Evolutionary conservation across 1,140 invertebrate species (phyloP).

Genomic region (Leptinotarsa defecta): DNA sequence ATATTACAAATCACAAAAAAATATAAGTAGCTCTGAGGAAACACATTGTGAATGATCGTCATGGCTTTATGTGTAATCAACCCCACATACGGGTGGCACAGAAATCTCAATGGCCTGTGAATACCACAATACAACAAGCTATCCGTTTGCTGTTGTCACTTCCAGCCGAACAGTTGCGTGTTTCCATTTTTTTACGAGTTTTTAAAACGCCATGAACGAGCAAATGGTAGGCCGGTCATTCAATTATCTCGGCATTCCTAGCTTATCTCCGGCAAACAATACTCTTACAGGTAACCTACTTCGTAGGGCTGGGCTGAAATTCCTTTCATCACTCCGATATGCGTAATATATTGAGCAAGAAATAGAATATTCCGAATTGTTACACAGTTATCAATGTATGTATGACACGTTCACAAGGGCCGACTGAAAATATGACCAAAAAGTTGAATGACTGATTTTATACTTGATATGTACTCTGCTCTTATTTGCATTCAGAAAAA

Average conservation of each 20-base stretch:
- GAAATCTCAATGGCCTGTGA: too few species aligned
- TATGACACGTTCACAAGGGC: neutral
- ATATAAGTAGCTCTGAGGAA: too few species aligned
- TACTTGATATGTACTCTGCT: too few species aligned
- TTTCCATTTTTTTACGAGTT: neutral
- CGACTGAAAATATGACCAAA: too few species aligned
- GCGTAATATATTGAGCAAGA: constrained; percentile 8
- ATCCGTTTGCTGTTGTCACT: too few species aligned
- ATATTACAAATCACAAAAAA: too few species aligned
- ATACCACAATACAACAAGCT: too few species aligned
- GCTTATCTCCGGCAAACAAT: constrained; percentile 8
- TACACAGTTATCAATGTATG: neutral
- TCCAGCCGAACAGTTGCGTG: neutral
- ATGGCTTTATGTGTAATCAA: too few species aligned
- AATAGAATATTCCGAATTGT: neutral
- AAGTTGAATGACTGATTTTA: too few species aligned
- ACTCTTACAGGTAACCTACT: neutral
- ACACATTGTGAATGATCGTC: too few species aligned
- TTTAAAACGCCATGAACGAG: neutral
- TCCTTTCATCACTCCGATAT: constrained; percentile 1
- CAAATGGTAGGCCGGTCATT: neutral
- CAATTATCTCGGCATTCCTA: neutral
- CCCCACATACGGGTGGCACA: too few species aligned
- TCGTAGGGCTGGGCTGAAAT: neutral
- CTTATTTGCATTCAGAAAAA: too few species aligned